These are phyloP conservation scores for Heliconius hortense DNA, from an alignment of 2,888 invertebrate species.

Conservation along the genomic window DNA sequence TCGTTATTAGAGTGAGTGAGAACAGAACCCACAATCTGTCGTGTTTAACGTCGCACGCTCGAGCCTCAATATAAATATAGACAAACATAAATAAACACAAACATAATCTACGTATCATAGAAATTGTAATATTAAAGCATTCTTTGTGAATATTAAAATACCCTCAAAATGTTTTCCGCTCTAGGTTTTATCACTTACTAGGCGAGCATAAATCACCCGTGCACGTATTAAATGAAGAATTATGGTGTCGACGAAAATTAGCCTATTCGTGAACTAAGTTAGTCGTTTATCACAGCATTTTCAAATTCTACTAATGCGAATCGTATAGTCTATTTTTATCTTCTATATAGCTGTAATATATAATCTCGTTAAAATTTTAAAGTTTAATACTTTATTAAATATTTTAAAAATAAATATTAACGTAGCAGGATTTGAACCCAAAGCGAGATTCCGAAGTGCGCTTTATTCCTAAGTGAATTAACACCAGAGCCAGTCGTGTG, in stretches of 20 bases:
- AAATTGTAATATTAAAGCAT: constrained; percentile 10
- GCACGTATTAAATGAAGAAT: constrained; percentile 41
- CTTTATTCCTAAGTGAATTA: no score
- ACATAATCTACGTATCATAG: not conserved
- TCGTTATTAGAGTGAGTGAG: no score
- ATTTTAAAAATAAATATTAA: no score
- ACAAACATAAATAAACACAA: no score
- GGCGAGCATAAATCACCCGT: constrained; percentile 41
- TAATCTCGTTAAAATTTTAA: not conserved
- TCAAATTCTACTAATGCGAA: not conserved
- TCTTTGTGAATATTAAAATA: constrained; percentile 20
- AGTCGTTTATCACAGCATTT: constrained; percentile 28
- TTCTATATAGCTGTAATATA: not conserved
- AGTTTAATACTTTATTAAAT: no score
- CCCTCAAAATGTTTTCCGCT: constrained; percentile 26
- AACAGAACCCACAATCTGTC: no score
- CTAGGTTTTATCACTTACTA: constrained; percentile 34
- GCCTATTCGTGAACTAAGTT: constrained; percentile 30
- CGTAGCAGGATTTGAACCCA: no score
- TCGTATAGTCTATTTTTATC: not conserved
- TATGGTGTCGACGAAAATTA: constrained; percentile 38
- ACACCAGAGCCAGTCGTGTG: no score
- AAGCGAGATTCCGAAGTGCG: no score
- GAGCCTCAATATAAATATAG: no score
- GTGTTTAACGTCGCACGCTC: no score